Evolutionary conservation across 2,797 vertebrate genomes (phyloP).

Genomic region (Poeciliopsis gracilis): DNA sequence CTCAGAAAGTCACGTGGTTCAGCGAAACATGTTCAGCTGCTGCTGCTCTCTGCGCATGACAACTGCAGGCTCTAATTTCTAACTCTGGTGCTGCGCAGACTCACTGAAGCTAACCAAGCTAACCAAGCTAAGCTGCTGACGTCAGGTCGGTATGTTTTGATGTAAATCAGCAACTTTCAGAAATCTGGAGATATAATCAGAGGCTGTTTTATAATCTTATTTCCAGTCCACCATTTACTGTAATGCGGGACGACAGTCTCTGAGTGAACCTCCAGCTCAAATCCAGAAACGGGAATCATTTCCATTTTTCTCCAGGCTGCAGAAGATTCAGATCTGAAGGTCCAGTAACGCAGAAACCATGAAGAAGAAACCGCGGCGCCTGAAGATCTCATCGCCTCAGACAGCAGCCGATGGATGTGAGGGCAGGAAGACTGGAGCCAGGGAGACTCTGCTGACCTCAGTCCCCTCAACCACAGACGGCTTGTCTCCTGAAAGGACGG

Average conservation of each 20-base stretch:
- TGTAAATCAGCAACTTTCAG: background rate
- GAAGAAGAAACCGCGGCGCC: conserved; percentile 83
- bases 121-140: conserved; percentile 33
- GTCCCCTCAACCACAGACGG: conserved; percentile 3
- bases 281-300: background rate
- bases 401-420: conserved; percentile 5
- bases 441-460: conserved; percentile 53
- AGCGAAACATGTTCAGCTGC: background rate
- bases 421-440: conserved; percentile 36
- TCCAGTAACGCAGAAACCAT: conserved; percentile 31
- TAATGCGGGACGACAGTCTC: background rate
- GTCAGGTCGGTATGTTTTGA: conserved; percentile 7
- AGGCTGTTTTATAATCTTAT: background rate
- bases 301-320: background rate
- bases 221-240: background rate
- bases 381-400: conserved; percentile 60
- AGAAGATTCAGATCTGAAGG: conserved; percentile 15
- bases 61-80: conserved; percentile 24
- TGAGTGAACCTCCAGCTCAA: background rate
- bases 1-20: background rate
- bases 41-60: background rate
- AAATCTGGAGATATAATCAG: background rate
- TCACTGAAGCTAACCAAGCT: conserved; percentile 2
- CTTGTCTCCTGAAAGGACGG: conserved; percentile 4
- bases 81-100: background rate